Evolutionary conservation across 2,888 invertebrate species (phyloP).

Genomic region (Troides aeacus): DNA sequence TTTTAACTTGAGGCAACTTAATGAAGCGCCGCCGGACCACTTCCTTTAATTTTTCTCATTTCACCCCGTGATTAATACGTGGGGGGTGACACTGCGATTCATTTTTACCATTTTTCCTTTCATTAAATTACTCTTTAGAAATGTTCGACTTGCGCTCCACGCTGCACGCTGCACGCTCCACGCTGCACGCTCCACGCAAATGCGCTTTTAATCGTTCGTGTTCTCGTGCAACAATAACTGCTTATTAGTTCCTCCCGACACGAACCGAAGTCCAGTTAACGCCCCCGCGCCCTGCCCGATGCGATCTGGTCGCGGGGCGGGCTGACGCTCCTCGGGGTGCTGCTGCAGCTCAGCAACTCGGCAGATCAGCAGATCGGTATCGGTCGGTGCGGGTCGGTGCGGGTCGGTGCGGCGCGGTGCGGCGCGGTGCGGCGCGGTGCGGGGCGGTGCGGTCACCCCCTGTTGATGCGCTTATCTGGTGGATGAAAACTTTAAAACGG

Average conservation of each 20-base stretch:
- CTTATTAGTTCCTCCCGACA: too few species aligned
- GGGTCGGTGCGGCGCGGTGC: background rate
- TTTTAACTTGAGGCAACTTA: slow-evolving; percentile 54
- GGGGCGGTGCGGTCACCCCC: slow-evolving; percentile 6
- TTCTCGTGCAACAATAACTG: too few species aligned
- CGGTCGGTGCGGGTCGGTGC: background rate
- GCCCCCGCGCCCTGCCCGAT: too few species aligned
- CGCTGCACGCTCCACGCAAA: too few species aligned
- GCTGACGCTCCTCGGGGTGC: too few species aligned
- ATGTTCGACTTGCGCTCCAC: too few species aligned
- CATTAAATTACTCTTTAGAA: slow-evolving; percentile 32
- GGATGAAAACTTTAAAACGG: slow-evolving; percentile 62
- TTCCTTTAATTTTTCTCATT: slow-evolving; percentile 50
- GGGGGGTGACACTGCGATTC: slow-evolving; percentile 49
- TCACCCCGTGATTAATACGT: slow-evolving; percentile 54
- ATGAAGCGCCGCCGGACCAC: slow-evolving; percentile 62
- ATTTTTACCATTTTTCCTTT: slow-evolving; percentile 34
- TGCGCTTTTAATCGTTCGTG: too few species aligned
- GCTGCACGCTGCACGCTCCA: too few species aligned
- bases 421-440: background rate
- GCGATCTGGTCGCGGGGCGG: too few species aligned
- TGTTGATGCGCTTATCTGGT: slow-evolving; percentile 39
- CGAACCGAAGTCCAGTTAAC: too few species aligned
- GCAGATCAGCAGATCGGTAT: background rate
- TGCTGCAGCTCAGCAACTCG: background rate